phyloP scores from a whole-genome alignment of 2,113 vertebrate species.

The Clarias macrocephalus region DNA sequence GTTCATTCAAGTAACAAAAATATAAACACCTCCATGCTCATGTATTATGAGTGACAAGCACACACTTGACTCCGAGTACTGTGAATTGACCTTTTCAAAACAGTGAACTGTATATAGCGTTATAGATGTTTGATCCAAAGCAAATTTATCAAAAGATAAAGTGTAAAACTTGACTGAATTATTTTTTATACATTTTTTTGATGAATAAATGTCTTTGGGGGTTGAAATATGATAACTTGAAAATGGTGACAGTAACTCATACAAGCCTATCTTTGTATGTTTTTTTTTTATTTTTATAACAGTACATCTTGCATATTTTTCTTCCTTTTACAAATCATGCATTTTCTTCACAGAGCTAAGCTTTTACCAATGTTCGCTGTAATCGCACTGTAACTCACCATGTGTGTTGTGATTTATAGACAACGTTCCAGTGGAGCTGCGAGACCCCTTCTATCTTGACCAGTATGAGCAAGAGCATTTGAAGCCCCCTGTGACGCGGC shows the following conservation, averaged over 20 bases:
- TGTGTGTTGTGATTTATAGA: conserved; percentile 65
- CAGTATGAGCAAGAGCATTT: conserved; percentile 93
- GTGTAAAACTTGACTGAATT: neutral
- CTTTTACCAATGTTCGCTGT: neutral
- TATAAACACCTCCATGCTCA: neutral
- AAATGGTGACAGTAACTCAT: neutral
- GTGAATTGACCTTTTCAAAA: neutral
- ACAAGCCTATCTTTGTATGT: neutral
- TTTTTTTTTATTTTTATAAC: neutral
- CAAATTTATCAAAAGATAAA: neutral
- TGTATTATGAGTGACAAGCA: too few species aligned
- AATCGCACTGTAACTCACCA: neutral
- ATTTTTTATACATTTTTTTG: neutral
- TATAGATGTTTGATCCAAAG: neutral
- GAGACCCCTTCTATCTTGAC: conserved; percentile 89
- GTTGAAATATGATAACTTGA: neutral
- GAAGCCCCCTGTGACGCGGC: conserved; percentile 84
- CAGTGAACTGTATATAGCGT: neutral
- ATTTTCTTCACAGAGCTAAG: neutral
- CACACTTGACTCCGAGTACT: neutral
- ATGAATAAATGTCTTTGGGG: too few species aligned
- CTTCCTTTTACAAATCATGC: neutral
- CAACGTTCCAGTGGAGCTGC: conserved; percentile 84
- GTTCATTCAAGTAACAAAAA: neutral
- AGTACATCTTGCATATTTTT: neutral